phyloP scores from a whole-genome alignment of 2,888 invertebrate genomes.

The Luperina nickerlii region DNA sequence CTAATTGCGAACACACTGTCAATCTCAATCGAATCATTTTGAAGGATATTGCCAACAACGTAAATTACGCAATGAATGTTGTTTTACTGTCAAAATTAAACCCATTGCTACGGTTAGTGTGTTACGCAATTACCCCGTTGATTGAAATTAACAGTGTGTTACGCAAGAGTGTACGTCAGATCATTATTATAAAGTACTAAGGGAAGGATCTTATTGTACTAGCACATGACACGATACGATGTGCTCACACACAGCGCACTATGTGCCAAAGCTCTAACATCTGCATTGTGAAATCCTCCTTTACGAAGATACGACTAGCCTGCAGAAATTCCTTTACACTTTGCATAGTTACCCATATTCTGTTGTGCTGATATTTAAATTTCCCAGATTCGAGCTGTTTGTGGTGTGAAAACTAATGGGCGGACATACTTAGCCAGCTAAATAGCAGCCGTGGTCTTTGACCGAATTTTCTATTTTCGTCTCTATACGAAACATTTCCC shows the following conservation, averaged over 20 bases:
- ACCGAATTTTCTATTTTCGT: conserved; percentile 76
- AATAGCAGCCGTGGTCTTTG: conserved; percentile 73
- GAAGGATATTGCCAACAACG: too few relatives aligned
- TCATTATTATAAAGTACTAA: conserved; percentile 7
- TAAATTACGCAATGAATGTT: too few relatives aligned
- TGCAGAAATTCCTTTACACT: conserved; percentile 45
- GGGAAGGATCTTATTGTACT: not conserved
- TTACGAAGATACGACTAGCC: conserved; percentile 17
- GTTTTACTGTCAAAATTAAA: too few relatives aligned
- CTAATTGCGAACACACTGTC: too few relatives aligned
- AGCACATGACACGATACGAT: conserved; percentile 7
- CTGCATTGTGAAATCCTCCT: conserved; percentile 33
- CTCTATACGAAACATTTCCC: conserved; percentile 61
- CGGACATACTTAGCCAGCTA: conserved; percentile 53
- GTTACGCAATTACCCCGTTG: not conserved
- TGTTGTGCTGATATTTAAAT: conserved; percentile 53
- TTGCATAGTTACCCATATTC: conserved; percentile 36
- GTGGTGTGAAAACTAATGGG: conserved; percentile 60
- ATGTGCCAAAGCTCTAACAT: conserved; percentile 15
- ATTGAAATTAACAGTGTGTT: not conserved
- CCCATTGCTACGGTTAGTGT: too few relatives aligned
- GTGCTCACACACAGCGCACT: conserved; percentile 1
- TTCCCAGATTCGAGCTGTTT: conserved; percentile 48
- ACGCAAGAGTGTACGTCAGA: not conserved
- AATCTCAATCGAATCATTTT: too few relatives aligned